Base-by-base conservation (phyloP, 2,797 vertebrate species). In the Merluccius polli region DNA sequence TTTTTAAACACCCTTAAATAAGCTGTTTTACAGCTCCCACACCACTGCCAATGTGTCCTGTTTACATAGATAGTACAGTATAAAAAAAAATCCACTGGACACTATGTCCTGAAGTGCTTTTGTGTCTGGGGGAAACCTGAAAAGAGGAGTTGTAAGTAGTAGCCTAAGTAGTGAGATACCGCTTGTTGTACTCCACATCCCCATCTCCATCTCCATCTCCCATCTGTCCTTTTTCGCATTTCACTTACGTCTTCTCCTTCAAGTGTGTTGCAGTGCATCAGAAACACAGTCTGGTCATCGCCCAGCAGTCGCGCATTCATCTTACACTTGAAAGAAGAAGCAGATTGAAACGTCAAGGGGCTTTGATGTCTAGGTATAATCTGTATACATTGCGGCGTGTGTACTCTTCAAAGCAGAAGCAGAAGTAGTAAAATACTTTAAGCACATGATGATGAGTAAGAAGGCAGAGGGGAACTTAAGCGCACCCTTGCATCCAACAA, bases 281-380 rank as follows among this genome's bases (percentile, higher is more conserved):
- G 65, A 80, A 79, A 84, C 79, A 73, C 75, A 77, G 84, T 84
- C 83, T 83, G 82, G 91, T 91, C 85, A 83, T 73, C 88, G 76
- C n/a, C n/a, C 59, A 68, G 78, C 80, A 79, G 81, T 79, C 74
- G 73, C 72, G 24, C 36, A 44, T 12, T 27, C 80, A 84, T 77
- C 84, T 87, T 80, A 76, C 79, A 90, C 87, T 89, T 92, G 82
- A 91, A 91, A 91, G 89, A 81, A 81, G 78, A 82, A 82, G 78
- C 35, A 16, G 75, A 72, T 78, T 12, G 74, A 77, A 87, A 80
- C 76, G 73, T 79, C 71, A 0, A 83, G 78, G 79, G 73, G 82
- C 88, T 90, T 91, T 91, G 89, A 91, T 89, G 89, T 83, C 70
- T 78, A 86, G 78, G 79, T 85, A 82, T 80, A 85, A 88, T 92